Evolutionary conservation across 2,888 invertebrate genomes (phyloP).

Genomic region (Tetrapedia diversipes): DNA sequence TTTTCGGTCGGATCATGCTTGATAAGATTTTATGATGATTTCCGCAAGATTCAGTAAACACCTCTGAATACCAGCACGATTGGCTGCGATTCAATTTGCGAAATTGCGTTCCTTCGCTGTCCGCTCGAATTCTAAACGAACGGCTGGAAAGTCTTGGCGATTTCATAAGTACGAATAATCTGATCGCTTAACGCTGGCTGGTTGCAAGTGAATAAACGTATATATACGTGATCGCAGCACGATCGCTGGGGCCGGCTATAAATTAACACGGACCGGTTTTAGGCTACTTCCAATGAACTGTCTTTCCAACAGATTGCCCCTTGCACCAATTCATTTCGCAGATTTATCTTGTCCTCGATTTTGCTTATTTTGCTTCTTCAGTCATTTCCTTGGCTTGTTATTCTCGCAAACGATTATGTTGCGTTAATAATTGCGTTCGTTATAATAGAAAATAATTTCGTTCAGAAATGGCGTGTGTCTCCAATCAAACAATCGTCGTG

Average conservation of each 20-base stretch:
- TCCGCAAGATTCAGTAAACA: conserved; percentile 1
- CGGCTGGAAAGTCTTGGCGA: conserved; percentile 13
- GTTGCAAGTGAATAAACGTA: conserved; percentile 29
- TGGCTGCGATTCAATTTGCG: conserved; percentile 12
- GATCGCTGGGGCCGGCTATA: conserved; percentile 19
- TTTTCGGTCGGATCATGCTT: too few species aligned
- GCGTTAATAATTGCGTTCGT: too few species aligned
- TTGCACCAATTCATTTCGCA: conserved; percentile 16
- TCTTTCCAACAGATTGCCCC: background rate
- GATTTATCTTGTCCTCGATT: background rate
- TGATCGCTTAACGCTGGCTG: conserved; percentile 31
- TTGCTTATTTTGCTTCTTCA: background rate
- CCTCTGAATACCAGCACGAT: conserved; percentile 1
- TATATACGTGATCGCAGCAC: conserved; percentile 32
- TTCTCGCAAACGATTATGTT: too few species aligned
- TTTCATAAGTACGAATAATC: conserved; percentile 39
- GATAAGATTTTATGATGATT: too few species aligned
- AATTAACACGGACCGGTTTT: conserved; percentile 45
- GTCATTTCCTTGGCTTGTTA: background rate
- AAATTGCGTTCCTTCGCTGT: background rate
- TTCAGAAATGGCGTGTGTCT: too few species aligned
- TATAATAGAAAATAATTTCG: too few species aligned
- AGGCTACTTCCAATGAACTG: conserved; percentile 1
- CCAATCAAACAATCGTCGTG: too few species aligned
- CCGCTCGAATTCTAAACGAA: background rate